Conservation (phyloP, 2,888 invertebrate genomes). For the Syrista parreyssii region DNA sequence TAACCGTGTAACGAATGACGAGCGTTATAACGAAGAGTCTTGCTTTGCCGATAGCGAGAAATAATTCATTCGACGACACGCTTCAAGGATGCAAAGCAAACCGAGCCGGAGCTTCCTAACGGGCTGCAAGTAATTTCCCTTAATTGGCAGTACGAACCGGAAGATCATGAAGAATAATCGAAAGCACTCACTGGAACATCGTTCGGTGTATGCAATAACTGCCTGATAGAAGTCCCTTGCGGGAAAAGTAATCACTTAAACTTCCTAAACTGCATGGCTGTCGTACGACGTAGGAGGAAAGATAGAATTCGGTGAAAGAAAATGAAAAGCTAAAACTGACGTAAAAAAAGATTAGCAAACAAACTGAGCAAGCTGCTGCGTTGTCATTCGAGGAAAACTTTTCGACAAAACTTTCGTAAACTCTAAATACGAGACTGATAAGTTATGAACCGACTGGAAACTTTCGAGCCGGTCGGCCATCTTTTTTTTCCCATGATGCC, state of each 20-base stretch:
- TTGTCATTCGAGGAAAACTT: not conserved
- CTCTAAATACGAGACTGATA: not conserved
- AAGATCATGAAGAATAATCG: not conserved
- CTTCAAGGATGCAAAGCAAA: not conserved
- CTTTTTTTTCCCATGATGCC: not conserved
- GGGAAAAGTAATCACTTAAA: not conserved
- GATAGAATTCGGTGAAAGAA: not conserved
- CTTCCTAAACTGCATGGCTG: not conserved
- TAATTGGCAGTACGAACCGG: not conserved
- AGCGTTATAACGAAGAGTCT: not conserved
- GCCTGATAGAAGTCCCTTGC: not conserved
- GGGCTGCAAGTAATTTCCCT: not conserved
- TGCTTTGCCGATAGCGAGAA: slow-evolving; percentile 9
- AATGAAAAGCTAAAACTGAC: not conserved
- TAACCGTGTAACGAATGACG: slow-evolving; percentile 6
- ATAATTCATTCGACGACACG: not conserved
- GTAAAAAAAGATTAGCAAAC: not conserved
- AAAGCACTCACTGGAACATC: not conserved
- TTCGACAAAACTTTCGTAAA: not conserved
- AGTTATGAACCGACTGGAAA: not conserved
- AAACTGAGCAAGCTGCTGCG: not conserved
- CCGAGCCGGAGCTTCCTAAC: slow-evolving; percentile 1
- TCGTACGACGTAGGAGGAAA: not conserved
- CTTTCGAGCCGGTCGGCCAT: not conserved
- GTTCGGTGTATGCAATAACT: not conserved